Evolutionary conservation across 2,113 vertebrate genomes (phyloP).

Genomic region (Eublepharis macularius): DNA sequence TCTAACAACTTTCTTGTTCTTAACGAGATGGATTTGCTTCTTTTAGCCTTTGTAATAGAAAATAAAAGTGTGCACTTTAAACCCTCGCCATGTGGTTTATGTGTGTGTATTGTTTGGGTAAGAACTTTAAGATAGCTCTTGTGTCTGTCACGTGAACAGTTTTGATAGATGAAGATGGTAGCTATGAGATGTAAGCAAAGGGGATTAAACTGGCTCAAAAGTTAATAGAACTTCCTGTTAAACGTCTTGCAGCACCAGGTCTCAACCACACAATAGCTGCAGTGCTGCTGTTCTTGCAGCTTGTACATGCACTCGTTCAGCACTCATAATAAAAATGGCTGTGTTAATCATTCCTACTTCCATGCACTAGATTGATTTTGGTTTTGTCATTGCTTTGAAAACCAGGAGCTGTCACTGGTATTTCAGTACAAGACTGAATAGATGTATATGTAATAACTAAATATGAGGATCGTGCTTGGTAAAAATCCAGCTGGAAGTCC

Average conservation of each 20-base stretch:
- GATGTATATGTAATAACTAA: not conserved
- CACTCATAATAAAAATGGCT: not conserved
- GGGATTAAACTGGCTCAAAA: not conserved
- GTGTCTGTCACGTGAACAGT: not conserved
- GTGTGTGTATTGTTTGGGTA: constrained; percentile 19
- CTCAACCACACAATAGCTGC: not conserved
- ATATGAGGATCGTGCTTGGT: not conserved
- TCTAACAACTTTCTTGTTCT: constrained; percentile 79
- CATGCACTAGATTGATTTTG: not conserved
- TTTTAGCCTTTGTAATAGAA: constrained; percentile 81
- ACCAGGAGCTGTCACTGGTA: too few species aligned
- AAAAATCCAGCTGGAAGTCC: not conserved
- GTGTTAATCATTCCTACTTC: not conserved
- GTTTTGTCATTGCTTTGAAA: not conserved
- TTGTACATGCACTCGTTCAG: not conserved
- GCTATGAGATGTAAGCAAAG: not conserved
- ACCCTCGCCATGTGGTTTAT: constrained; percentile 53
- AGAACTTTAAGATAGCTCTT: not conserved
- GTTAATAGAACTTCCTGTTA: not conserved
- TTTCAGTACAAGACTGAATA: not conserved
- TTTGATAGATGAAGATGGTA: not conserved
- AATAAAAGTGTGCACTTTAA: constrained; percentile 78
- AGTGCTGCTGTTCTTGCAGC: not conserved
- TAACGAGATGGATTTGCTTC: constrained; percentile 75
- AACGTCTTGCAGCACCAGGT: not conserved